Evolutionary conservation across 2,113 vertebrate species (phyloP), one percentile per base, ranked within the genome.

Genomic region (Syrrhaptes paradoxus): DNA sequence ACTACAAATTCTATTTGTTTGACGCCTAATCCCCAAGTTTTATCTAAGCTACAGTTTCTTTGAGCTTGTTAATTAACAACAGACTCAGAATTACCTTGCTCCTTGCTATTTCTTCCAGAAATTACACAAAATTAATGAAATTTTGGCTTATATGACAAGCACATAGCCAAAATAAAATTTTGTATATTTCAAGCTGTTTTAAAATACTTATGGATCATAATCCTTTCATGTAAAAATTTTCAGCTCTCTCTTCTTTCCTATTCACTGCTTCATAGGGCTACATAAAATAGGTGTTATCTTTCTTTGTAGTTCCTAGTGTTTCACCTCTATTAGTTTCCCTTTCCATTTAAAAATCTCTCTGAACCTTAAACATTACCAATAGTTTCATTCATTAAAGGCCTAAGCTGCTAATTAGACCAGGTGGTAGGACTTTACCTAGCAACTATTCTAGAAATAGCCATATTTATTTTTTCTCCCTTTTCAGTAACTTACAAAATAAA

Each of bases 1-100:
- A 85, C 57, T 57, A 87, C 58, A 87, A 85, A 59, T 38, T 54
- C 31, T 73, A 62, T 93, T 95, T 89, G 51, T 77, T 90, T 95
- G 67, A 96, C 7, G 4, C 66, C 34, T 88, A 94, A 93, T 85
- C 43, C 41, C 59, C 38, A 63, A 82, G n/a, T 67, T 91, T 73
- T 67, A 94, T 63, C 63, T 73, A 46, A 0, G 59, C 29, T 86
- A 95, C 87, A 70, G 63, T 95, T 94, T 85, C 58, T 10, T 34
- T 41, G 25, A 88, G 67, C n/a, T 36, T 63, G 62, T 26, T 80
- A 94, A 93, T 95, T 93, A 87, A 76, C 5, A 75, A 38, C 41
- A 76, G 36, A 61, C 52, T 58, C 74, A 93, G 71, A 89, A 93
- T 75, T 66, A 76, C 17, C 89, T 87, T 43, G n/a, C 12, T 86